These are phyloP conservation scores for Hydrophis major DNA, from an alignment of 2,797 vertebrate species.

Conservation along the genomic window DNA sequence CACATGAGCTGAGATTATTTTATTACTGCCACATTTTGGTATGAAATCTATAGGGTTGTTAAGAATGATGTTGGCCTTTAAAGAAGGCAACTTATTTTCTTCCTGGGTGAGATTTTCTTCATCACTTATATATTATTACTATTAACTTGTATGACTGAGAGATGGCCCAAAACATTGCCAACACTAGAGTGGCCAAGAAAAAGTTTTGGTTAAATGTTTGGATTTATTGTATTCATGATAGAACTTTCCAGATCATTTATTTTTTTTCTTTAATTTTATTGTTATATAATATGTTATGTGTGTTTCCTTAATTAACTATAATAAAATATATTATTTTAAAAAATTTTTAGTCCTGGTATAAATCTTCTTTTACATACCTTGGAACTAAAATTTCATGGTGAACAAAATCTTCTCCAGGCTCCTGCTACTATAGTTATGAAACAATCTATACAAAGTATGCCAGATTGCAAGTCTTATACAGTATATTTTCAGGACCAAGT, in stretches of 20 bases:
- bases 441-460: not conserved
- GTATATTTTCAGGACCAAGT: not conserved
- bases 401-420: not conserved
- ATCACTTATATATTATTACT: not conserved
- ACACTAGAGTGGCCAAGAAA: not conserved
- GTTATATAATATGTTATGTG: not conserved
- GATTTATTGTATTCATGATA: not conserved
- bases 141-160: not conserved
- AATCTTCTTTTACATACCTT: not conserved
- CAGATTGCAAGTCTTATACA: not conserved
- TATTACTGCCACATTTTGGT: not conserved
- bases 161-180: not conserved
- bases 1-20: not conserved
- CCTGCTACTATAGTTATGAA: not conserved
- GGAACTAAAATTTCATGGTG: not conserved
- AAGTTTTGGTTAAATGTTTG: not conserved
- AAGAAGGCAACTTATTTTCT: not conserved
- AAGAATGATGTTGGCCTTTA: not conserved
- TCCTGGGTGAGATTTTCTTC: not conserved
- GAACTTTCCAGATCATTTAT: not conserved
- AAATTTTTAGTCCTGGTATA: too few relatives aligned
- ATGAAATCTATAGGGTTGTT: not conserved
- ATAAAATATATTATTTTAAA: not conserved
- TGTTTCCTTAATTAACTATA: not conserved
- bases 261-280: not conserved